Conservation (phyloP, 2,113 vertebrate genomes). For the Phylloscopus whistleri region DNA sequence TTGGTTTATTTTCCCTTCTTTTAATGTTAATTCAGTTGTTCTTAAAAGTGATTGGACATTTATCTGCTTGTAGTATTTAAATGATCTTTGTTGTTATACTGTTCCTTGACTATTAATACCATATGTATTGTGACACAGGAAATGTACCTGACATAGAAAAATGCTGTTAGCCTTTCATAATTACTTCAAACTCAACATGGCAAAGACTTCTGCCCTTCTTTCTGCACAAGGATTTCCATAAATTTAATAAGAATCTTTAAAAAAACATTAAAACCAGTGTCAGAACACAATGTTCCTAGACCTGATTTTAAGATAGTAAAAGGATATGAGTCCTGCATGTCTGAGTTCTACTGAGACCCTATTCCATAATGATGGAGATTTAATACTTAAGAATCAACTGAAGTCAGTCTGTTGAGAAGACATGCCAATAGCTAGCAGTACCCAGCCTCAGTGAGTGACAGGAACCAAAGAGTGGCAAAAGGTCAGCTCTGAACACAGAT, state of each 20-base stretch:
- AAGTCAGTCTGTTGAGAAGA: neutral
- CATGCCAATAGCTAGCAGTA: neutral
- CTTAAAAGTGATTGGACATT: neutral
- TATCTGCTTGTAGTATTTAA: neutral
- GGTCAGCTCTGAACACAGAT: neutral
- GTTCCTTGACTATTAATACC: neutral
- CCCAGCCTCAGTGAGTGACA: neutral
- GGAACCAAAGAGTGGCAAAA: neutral
- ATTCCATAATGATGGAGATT: neutral
- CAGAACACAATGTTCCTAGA: neutral
- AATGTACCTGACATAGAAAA: neutral
- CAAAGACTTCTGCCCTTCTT: neutral
- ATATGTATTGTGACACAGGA: neutral
- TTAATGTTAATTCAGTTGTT: neutral
- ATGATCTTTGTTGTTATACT: neutral
- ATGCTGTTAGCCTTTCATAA: neutral
- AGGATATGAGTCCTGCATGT: neutral
- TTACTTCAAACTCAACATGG: neutral
- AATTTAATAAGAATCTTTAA: neutral
- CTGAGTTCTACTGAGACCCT: neutral
- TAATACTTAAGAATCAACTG: neutral
- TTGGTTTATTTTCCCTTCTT: neutral
- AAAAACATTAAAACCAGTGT: neutral
- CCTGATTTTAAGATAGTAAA: neutral
- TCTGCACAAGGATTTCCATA: neutral